phyloP scores from a whole-genome alignment of 2,113 vertebrate genomes.

The Tretioscincus oriximinensis region DNA sequence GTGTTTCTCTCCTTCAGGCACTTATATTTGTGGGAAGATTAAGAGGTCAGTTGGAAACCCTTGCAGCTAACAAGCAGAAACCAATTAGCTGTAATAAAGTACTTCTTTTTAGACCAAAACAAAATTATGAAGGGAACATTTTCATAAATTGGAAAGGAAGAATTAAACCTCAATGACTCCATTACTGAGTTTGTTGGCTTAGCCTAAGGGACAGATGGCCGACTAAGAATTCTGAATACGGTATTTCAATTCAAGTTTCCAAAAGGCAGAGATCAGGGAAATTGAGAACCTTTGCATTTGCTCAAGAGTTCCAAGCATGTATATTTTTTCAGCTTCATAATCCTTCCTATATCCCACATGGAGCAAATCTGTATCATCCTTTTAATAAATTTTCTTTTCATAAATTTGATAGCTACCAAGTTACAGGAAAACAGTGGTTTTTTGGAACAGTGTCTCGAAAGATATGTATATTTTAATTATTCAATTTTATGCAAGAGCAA shows the following conservation, averaged over 20 bases:
- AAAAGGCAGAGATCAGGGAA: not conserved
- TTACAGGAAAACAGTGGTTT: not conserved
- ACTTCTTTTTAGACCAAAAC: constrained; percentile 27
- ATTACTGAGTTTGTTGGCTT: constrained; percentile 36
- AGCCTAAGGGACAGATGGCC: constrained; percentile 50
- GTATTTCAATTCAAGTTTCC: not conserved
- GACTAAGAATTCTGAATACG: not conserved
- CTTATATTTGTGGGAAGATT: not conserved
- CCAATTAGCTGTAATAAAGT: not conserved
- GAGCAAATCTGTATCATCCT: not conserved
- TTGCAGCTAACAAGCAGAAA: constrained; percentile 16
- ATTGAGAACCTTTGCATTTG: not conserved
- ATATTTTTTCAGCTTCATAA: not conserved
- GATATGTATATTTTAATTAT: not conserved
- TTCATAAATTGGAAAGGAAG: constrained; percentile 32
- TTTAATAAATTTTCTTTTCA: not conserved
- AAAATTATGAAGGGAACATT: constrained; percentile 43
- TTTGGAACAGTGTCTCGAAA: not conserved
- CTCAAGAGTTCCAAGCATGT: not conserved
- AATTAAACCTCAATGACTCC: constrained; percentile 40
- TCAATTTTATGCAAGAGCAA: not conserved
- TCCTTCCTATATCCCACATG: not conserved
- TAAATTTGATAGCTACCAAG: not conserved
- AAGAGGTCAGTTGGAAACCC: constrained; percentile 18
- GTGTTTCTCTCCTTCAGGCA: not conserved